A percentile compares a stretch with the other conserved stretches of the same genome.
Conservation (phyloP, 2,797 vertebrate genomes). For the Eulemur coronatus region DNA sequence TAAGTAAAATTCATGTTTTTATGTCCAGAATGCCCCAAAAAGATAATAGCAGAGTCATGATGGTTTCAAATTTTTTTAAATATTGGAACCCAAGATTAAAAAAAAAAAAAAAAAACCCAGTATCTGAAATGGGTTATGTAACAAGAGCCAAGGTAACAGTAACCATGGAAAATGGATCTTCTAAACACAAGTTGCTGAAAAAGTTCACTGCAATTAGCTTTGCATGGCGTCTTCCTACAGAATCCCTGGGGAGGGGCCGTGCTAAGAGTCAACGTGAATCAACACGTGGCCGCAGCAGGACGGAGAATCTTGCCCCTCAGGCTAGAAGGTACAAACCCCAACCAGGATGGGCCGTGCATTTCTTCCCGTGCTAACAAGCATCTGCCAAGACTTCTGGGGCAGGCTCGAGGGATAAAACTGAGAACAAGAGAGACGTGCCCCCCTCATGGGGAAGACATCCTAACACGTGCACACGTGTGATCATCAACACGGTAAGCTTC, state of each 20-base stretch:
- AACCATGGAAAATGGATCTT: slow-evolving; percentile 54
- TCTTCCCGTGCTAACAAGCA: too few species aligned
- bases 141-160: slow-evolving; percentile 49
- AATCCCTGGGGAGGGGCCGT: not conserved
- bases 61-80: not conserved
- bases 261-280: not conserved
- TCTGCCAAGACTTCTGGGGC: fast-evolving
- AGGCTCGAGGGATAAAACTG: not conserved
- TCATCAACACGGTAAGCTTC: not conserved
- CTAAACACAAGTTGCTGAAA: not conserved
- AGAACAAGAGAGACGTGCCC: fast-evolving
- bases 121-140: slow-evolving; percentile 37
- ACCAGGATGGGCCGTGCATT: fast-evolving
- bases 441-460: fast-evolving
- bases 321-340: not conserved
- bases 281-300: not conserved
- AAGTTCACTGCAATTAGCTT: not conserved
- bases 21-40: not conserved
- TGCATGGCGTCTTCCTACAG: not conserved
- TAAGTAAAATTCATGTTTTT: not conserved
- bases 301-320: fast-evolving
- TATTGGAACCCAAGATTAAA: not conserved
- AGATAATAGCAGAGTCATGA: too few species aligned
- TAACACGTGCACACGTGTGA: fast-evolving
- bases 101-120: not conserved